These are phyloP conservation scores for Barbus barbus DNA, from an alignment of 2,113 vertebrate species.

Conservation along the genomic window DNA sequence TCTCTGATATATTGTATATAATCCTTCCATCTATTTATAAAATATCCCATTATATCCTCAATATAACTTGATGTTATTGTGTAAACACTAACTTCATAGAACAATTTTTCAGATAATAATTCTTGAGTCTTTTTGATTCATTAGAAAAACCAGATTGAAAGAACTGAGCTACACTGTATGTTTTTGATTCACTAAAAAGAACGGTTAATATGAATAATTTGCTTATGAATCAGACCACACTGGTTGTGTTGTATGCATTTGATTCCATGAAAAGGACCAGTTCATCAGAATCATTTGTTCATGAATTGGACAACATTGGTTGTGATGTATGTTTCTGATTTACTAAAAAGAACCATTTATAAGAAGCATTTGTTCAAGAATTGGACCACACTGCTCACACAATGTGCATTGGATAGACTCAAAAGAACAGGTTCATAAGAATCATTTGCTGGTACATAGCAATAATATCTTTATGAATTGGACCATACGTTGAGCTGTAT, in stretches of 20 bases:
- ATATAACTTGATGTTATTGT: background rate
- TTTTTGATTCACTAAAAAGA: background rate
- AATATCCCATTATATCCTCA: background rate
- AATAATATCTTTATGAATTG: background rate
- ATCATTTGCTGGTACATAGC: background rate
- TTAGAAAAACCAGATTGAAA: background rate
- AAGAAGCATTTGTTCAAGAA: background rate
- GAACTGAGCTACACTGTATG: background rate
- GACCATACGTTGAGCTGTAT: background rate
- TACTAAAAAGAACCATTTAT: too few species aligned
- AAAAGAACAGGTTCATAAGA: background rate
- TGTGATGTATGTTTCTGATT: background rate
- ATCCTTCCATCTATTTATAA: background rate
- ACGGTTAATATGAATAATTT: background rate
- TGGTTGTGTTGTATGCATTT: background rate
- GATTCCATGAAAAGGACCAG: background rate
- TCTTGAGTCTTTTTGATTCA: background rate
- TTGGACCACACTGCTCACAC: background rate
- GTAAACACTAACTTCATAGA: background rate
- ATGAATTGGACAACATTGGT: background rate
- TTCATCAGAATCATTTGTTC: background rate
- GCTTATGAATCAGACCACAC: background rate
- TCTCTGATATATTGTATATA: background rate
- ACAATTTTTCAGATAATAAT: background rate
- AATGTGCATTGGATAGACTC: background rate